Conservation (phyloP, 2,888 invertebrate species). For the Nomada ferruginata region DNA sequence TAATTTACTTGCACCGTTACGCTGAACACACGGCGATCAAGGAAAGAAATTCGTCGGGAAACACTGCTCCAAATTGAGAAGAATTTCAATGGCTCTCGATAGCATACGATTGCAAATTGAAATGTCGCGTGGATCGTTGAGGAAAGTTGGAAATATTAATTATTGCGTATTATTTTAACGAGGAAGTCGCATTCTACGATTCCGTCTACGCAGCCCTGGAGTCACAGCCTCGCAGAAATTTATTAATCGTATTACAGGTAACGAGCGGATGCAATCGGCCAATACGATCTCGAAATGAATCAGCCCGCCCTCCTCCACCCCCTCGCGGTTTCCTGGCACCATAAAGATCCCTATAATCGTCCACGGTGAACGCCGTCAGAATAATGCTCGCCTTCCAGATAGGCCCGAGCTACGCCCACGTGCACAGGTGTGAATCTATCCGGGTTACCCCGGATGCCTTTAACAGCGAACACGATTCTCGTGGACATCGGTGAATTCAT, state of each 20-base stretch:
- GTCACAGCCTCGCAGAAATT: slow-evolving; percentile 38
- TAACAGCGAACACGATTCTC: slow-evolving; percentile 39
- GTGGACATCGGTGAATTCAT: slow-evolving; percentile 37
- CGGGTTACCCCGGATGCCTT: slow-evolving; percentile 39
- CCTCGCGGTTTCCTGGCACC: slow-evolving; percentile 39
- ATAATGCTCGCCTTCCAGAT: slow-evolving; percentile 49
- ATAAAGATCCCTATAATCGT: slow-evolving; percentile 55
- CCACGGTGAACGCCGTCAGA: slow-evolving; percentile 36
- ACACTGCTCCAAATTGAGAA: neutral
- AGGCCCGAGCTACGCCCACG: slow-evolving; percentile 63
- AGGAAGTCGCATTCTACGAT: neutral
- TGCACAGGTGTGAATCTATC: slow-evolving; percentile 70
- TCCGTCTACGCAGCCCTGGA: neutral
- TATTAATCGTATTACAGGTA: slow-evolving; percentile 56
- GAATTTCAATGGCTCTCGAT: too few species aligned
- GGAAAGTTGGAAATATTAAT: too few species aligned
- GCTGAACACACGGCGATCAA: neutral
- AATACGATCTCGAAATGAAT: slow-evolving; percentile 59
- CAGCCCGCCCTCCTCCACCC: slow-evolving; percentile 12
- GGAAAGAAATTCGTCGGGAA: neutral
- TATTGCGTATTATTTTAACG: neutral
- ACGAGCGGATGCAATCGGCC: slow-evolving; percentile 41
- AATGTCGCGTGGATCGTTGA: too few species aligned
- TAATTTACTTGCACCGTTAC: slow-evolving; percentile 18
- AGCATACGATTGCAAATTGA: neutral